Evolutionary conservation across 1,140 invertebrate genomes (phyloP).

Genomic region (Megathymus violae): DNA sequence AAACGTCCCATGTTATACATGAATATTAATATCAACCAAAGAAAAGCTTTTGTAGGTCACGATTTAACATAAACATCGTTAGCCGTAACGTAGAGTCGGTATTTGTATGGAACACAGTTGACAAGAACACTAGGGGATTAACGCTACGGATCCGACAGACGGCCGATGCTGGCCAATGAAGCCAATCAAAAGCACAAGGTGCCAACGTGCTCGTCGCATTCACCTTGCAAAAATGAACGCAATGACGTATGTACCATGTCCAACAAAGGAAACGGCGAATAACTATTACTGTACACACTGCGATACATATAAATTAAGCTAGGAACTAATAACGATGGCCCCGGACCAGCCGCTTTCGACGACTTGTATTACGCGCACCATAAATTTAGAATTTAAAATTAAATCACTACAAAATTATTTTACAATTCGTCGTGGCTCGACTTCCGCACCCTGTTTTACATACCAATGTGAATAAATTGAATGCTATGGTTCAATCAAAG

Average conservation of each 20-base stretch:
- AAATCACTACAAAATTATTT: not conserved
- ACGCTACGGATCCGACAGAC: constrained; percentile 20
- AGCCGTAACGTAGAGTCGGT: no score
- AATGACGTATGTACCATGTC: constrained; percentile 19
- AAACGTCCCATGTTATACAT: no score
- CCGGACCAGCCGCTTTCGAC: not conserved
- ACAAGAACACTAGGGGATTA: not conserved
- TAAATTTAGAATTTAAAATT: not conserved
- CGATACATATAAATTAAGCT: constrained; percentile 20
- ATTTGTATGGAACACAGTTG: no score
- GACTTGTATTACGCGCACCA: not conserved
- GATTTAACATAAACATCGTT: no score
- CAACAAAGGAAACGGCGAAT: constrained; percentile 22
- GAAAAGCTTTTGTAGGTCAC: no score
- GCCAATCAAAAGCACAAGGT: constrained; percentile 26
- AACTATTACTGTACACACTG: constrained; percentile 25
- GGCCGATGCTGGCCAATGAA: constrained; percentile 8
- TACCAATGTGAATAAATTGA: not conserved
- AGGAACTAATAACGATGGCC: constrained; percentile 13
- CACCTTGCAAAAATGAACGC: constrained; percentile 32
- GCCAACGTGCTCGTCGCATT: constrained; percentile 23
- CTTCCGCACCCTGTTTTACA: not conserved
- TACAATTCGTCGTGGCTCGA: not conserved
- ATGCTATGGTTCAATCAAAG: not conserved
- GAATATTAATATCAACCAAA: no score